Percentiles rank a stretch among this genome's conserved stretches.
phyloP scores from a whole-genome alignment of 2,888 invertebrate genomes.

The Cylloceria caligata region DNA sequence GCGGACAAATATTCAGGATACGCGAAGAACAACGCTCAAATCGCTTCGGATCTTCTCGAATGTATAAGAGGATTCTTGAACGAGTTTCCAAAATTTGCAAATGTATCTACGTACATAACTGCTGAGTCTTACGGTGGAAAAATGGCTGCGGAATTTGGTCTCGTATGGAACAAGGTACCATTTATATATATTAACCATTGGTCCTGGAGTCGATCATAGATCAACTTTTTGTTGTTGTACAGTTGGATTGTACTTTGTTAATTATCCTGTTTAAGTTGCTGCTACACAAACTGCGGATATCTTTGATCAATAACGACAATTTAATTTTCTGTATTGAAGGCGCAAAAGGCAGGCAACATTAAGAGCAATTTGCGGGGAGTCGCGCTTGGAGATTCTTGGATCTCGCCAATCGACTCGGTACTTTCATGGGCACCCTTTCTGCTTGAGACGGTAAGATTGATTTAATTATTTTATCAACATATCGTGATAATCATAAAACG shows the following conservation, averaged over 20 bases:
- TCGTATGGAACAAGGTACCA: constrained; percentile 85
- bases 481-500: background rate
- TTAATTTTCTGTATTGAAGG: constrained; percentile 83
- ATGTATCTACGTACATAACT: constrained; percentile 92
- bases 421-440: constrained; percentile 93
- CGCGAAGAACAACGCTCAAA: constrained; percentile 87
- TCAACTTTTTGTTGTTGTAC: too few relatives aligned
- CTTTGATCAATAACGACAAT: constrained; percentile 30
- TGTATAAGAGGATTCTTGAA: constrained; percentile 90
- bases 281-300: too few relatives aligned
- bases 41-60: constrained; percentile 91
- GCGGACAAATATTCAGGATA: constrained; percentile 86
- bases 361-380: constrained; percentile 91
- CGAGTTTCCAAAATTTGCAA: constrained; percentile 89
- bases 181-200: background rate
- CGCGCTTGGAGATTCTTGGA: constrained; percentile 95
- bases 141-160: constrained; percentile 94
- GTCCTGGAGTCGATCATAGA: background rate
- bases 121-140: constrained; percentile 97
- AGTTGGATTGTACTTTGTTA: background rate
- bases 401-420: constrained; percentile 94
- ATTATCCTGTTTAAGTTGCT: background rate
- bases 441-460: constrained; percentile 79
- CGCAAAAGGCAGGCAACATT: constrained; percentile 88
- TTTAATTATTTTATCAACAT: background rate